phyloP scores from a whole-genome alignment of 2,888 invertebrate species.

The Nymphalis polychloros region DNA sequence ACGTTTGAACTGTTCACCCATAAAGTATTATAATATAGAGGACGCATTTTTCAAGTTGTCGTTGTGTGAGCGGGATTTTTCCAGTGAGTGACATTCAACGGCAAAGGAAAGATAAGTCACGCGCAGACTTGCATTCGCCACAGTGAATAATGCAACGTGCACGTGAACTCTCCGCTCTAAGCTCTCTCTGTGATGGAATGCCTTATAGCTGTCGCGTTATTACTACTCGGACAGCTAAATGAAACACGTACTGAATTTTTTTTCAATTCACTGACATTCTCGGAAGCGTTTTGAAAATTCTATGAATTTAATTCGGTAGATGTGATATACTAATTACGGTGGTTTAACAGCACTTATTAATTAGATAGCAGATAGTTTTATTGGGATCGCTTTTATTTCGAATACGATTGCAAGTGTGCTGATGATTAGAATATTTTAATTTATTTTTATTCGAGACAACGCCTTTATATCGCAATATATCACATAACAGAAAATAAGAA shows the following conservation, averaged over 20 bases:
- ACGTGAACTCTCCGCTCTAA: conserved; percentile 53
- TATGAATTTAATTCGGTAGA: not conserved
- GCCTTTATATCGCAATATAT: too few species aligned
- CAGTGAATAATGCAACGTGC: conserved; percentile 73
- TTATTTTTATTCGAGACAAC: too few species aligned
- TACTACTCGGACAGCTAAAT: conserved; percentile 46
- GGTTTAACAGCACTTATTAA: too few species aligned
- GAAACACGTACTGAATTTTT: conserved; percentile 32
- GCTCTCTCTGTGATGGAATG: conserved; percentile 57
- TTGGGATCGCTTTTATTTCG: too few species aligned
- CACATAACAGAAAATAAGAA: too few species aligned
- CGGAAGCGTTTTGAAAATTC: conserved; percentile 11
- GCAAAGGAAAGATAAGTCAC: conserved; percentile 67
- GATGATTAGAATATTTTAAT: too few species aligned
- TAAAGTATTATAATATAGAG: conserved; percentile 16
- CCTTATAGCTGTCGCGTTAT: conserved; percentile 57
- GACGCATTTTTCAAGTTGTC: conserved; percentile 38
- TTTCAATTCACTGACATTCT: conserved; percentile 21
- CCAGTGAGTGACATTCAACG: conserved; percentile 60
- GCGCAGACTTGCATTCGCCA: conserved; percentile 69
- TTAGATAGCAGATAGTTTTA: too few species aligned
- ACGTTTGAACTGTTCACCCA: conserved; percentile 14
- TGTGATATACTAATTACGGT: too few species aligned
- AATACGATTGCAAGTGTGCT: too few species aligned
- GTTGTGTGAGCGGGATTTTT: conserved; percentile 51